These are phyloP conservation scores for Potamarius usumacintae DNA, from an alignment of 2,113 vertebrate genomes.

Conservation along the genomic window DNA sequence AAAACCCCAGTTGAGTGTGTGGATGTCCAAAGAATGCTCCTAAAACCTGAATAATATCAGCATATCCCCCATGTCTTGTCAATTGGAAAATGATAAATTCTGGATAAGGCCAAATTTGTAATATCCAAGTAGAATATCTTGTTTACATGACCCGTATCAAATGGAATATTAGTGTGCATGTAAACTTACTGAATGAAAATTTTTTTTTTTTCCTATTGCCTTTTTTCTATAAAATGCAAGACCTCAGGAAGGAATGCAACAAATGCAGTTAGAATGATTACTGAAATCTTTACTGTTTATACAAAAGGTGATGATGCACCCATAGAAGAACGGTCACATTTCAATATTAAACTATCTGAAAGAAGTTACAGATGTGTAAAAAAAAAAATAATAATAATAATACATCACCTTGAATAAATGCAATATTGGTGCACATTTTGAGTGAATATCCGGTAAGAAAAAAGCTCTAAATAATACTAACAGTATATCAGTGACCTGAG, in stretches of 20 bases:
- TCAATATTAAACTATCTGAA: not conserved
- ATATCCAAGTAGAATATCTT: too few relatives aligned
- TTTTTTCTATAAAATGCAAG: not conserved
- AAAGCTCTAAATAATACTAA: not conserved
- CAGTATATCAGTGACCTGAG: not conserved
- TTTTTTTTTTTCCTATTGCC: not conserved
- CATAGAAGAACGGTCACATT: not conserved
- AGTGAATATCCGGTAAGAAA: not conserved
- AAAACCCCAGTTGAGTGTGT: too few relatives aligned
- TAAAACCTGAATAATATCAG: too few relatives aligned
- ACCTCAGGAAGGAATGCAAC: not conserved
- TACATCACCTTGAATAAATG: not conserved
- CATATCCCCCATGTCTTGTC: too few relatives aligned
- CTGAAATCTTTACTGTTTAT: not conserved
- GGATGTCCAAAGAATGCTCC: too few relatives aligned
- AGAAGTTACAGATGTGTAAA: not conserved
- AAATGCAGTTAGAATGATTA: not conserved
- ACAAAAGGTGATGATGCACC: not conserved
- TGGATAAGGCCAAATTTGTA: too few relatives aligned
- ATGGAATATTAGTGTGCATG: too few relatives aligned
- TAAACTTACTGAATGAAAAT: not conserved
- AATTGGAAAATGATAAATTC: too few relatives aligned
- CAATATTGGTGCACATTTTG: not conserved
- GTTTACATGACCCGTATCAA: too few relatives aligned
- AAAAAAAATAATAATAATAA: too few relatives aligned